phyloP scores from a whole-genome alignment of 2,888 invertebrate species.

The Terebella lapidaria region DNA sequence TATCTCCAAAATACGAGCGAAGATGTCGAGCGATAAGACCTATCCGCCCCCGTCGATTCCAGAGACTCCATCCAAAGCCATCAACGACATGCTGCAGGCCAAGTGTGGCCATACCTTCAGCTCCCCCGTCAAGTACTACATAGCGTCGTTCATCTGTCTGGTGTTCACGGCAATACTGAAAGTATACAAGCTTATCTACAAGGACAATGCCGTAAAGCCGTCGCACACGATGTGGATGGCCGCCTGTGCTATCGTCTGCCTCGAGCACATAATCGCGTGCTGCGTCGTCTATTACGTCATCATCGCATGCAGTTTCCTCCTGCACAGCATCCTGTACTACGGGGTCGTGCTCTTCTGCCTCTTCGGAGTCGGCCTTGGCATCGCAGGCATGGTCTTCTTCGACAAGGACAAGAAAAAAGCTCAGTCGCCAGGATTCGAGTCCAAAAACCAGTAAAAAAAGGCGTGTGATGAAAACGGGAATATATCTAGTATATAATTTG shows the following conservation, averaged over 20 bases:
- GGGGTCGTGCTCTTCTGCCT: constrained; percentile 6
- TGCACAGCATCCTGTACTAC: constrained; percentile 13
- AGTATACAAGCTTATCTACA: neutral
- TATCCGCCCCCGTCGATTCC: constrained; percentile 10
- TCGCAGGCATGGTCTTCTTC: constrained; percentile 17
- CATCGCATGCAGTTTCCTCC: constrained; percentile 7
- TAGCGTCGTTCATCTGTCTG: constrained; percentile 10
- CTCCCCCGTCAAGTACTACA: constrained; percentile 9
- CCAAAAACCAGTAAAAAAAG: no score
- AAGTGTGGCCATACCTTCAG: constrained; percentile 8
- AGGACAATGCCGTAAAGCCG: neutral
- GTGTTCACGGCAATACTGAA: constrained; percentile 13
- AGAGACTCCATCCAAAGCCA: constrained; percentile 16
- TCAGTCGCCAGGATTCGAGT: no score
- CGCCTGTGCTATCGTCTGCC: constrained; percentile 11
- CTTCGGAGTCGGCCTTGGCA: constrained; percentile 9
- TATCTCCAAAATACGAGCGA: neutral
- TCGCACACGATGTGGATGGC: constrained; percentile 18
- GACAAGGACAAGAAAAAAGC: constrained; percentile 14
- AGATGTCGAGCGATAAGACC: neutral
- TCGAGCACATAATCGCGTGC: constrained; percentile 4
- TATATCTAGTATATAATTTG: no score
- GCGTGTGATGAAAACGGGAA: no score
- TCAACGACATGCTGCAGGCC: constrained; percentile 15
- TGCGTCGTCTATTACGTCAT: constrained; percentile 13